Evolutionary conservation across 2,113 vertebrate genomes (phyloP), one percentile per base, ranked within the genome.

Genomic region (Pteruthius melanotis): DNA sequence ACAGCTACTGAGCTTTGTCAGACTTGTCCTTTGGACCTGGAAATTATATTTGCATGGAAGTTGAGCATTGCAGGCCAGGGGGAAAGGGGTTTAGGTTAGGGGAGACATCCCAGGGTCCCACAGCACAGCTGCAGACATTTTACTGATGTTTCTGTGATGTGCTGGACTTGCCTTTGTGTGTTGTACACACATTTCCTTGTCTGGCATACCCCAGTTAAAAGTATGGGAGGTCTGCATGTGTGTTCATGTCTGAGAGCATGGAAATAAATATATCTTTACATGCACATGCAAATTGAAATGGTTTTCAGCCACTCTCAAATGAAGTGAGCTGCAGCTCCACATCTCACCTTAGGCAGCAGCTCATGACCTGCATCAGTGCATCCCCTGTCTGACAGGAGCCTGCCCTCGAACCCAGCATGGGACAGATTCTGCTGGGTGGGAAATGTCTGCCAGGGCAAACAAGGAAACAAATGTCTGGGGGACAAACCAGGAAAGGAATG

Each of bases 351-450:
- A 20, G 28, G 19, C 19, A 76, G 80, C 70, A 76, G 63, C 28
- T 89, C 64, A 37, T 2, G 2, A 40, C 37, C 57, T 64, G 54
- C n/a, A 8, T 50, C 33, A 30, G 16, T 10, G 49, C 5, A 15
- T 65, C 37, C 45, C 3, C 2, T 5, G 2, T 50, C 42, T 1
- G 1, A 8, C n/a, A 65, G 60, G 37, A 40, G n/a, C 0, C 1
- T 81, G 59, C 26, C 40, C 27, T 30, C 0, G 0, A 78, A 19
- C 11, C 37, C 60, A 70, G 13, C 0, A 0, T 0, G 19, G 64
- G 59, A 21, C 49, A 59, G 12, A 13, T 26, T 57, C 72, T 69
- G 35, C 31, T 74, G 59, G 5, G 40, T 5, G 3, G 37, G 31
- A 77, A 40, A 65, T 3, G 5, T 19, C 80, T 71, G 40, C 27